Evolutionary conservation across 1,140 invertebrate species (phyloP).

Genomic region (Drosophila dunni): DNA sequence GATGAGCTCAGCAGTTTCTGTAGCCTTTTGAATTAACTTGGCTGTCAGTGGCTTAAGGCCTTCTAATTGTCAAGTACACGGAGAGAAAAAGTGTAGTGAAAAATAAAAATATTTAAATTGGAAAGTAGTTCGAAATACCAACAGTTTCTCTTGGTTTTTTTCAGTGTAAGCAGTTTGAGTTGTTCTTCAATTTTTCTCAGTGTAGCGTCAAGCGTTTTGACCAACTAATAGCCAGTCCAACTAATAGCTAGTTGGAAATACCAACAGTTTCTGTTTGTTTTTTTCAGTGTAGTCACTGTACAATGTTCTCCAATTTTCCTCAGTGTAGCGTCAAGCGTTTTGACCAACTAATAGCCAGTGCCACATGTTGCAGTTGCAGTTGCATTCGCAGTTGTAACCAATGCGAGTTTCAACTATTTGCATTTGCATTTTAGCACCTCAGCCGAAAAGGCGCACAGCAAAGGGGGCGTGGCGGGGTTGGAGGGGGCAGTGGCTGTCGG

Average conservation of each 20-base stretch:
- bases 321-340: conserved; percentile 57
- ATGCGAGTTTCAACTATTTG: conserved; percentile 66
- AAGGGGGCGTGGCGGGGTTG: neutral
- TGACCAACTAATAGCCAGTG: conserved; percentile 50
- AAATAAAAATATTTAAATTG: neutral
- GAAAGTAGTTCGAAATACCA: neutral
- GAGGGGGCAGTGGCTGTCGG: neutral
- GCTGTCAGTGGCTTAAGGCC: neutral
- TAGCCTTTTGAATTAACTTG: neutral
- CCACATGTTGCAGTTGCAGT: conserved; percentile 36
- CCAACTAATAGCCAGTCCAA: conserved; percentile 40
- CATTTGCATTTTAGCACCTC: conserved; percentile 81
- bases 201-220: conserved; percentile 66
- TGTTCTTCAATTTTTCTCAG: neutral
- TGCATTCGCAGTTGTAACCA: conserved; percentile 33
- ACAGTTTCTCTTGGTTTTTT: too few relatives aligned
- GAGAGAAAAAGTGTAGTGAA: neutral
- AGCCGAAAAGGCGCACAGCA: conserved; percentile 17
- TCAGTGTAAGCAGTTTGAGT: too few relatives aligned
- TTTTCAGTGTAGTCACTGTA: too few relatives aligned
- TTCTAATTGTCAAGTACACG: neutral
- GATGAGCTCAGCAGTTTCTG: conserved; percentile 18
- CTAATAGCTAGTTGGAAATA: too few relatives aligned
- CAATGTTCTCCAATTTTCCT: neutral
- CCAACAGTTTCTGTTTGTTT: too few relatives aligned